Evolutionary conservation across 1,140 invertebrate species (phyloP).

Genomic region (Pseudomyrmex concolor): DNA sequence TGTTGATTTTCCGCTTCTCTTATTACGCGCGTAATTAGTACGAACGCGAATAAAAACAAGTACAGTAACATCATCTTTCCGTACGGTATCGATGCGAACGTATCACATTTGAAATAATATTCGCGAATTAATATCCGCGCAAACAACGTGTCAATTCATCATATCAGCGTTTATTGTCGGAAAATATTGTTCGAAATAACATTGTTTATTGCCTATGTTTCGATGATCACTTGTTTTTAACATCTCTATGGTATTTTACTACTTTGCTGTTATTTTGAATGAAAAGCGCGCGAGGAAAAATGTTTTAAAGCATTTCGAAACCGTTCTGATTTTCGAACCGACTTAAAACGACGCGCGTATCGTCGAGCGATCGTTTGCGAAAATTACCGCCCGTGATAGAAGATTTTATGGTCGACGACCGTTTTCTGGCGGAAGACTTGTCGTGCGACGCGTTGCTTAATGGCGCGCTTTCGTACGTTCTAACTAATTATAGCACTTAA

Average conservation of each 20-base stretch:
- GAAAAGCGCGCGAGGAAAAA: background rate
- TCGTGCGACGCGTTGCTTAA: background rate
- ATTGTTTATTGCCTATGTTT: constrained; percentile 12
- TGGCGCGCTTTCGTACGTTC: constrained; percentile 37
- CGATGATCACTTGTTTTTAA: constrained; percentile 12
- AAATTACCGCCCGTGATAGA: constrained; percentile 25
- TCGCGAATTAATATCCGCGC: constrained; percentile 18
- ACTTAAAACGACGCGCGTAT: background rate
- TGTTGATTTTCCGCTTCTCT: too few species aligned
- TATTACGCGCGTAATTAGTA: background rate
- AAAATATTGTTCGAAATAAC: constrained; percentile 32
- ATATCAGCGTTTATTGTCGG: constrained; percentile 5
- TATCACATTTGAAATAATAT: constrained; percentile 45
- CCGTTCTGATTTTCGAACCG: constrained; percentile 1
- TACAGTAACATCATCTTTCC: background rate
- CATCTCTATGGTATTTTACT: background rate
- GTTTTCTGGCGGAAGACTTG: constrained; percentile 7
- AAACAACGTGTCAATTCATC: constrained; percentile 34
- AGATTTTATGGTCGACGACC: constrained; percentile 36
- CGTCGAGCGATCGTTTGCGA: constrained; percentile 28
- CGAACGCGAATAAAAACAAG: constrained; percentile 25
- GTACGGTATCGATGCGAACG: background rate
- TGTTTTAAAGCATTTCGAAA: background rate
- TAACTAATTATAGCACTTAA: constrained; percentile 75
- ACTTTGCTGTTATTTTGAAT: background rate